Conservation (phyloP, 2,888 invertebrate species). For the Pachycephus smyrnensis region DNA sequence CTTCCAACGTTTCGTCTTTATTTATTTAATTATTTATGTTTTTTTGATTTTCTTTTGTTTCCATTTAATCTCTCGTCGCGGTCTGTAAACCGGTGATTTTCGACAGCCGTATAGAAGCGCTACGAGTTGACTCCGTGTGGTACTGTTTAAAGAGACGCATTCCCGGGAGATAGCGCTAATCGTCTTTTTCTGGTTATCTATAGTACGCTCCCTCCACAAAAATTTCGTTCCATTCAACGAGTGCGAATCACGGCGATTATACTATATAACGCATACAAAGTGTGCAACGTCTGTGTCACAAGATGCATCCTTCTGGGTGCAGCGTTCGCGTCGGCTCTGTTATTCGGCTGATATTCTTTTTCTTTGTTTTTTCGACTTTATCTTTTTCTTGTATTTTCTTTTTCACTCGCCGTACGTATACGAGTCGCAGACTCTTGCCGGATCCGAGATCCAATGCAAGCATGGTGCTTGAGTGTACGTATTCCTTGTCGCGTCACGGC, state of each 20-base stretch:
- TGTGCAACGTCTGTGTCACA: background rate
- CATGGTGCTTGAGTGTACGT: background rate
- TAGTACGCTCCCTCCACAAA: background rate
- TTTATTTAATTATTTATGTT: too few relatives aligned
- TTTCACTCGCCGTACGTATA: background rate
- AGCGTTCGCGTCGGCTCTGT: background rate
- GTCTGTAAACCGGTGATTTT: background rate
- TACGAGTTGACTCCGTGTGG: background rate
- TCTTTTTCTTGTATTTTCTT: background rate
- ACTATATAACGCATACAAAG: background rate
- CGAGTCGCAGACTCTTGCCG: background rate
- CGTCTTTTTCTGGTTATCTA: background rate
- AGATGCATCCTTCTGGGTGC: background rate
- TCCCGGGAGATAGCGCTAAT: background rate
- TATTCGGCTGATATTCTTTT: background rate
- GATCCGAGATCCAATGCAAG: background rate
- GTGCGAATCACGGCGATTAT: background rate
- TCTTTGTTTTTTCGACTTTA: background rate
- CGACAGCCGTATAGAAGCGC: background rate
- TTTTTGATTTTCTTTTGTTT: background rate
- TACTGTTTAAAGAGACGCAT: background rate
- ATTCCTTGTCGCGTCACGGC: constrained; percentile 7
- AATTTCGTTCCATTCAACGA: background rate
- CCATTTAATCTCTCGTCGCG: background rate
- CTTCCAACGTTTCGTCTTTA: too few relatives aligned